Conservation (phyloP, 2,888 invertebrate species). For the Phyllotreta striolata region DNA sequence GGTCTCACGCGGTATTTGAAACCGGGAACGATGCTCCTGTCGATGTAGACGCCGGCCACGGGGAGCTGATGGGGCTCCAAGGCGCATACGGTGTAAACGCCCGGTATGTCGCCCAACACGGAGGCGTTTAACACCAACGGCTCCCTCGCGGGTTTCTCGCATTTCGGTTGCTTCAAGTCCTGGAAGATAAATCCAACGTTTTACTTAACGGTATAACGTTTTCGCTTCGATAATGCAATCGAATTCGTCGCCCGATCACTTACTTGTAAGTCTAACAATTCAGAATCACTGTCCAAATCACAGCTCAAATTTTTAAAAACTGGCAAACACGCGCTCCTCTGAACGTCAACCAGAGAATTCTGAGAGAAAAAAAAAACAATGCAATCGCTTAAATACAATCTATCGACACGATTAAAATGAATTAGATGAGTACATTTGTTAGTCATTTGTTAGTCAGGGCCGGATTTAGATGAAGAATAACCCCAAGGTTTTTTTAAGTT, state of each 20-base stretch:
- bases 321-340: conserved; percentile 45
- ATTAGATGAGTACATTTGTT: conserved; percentile 1
- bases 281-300: conserved; percentile 51
- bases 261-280: conserved; percentile 46
- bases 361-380: conserved; percentile 35
- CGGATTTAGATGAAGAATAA: no score
- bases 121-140: conserved; percentile 65
- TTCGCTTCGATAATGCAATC: neutral
- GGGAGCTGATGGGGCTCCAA: conserved; percentile 72
- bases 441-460: neutral
- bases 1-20: conserved; percentile 78
- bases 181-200: no score
- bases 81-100: conserved; percentile 69
- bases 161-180: conserved; percentile 18
- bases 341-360: conserved; percentile 43
- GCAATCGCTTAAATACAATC: neutral
- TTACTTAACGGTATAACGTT: conserved; percentile 25
- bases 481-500: no score
- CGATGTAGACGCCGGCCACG: conserved; percentile 76
- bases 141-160: conserved; percentile 31
- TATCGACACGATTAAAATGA: neutral
- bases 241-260: conserved; percentile 15
- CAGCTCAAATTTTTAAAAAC: conserved; percentile 49
- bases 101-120: conserved; percentile 71
- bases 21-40: conserved; percentile 75